Evolutionary conservation across 2,113 vertebrate genomes (phyloP).

Genomic region (Pelusios castaneus): DNA sequence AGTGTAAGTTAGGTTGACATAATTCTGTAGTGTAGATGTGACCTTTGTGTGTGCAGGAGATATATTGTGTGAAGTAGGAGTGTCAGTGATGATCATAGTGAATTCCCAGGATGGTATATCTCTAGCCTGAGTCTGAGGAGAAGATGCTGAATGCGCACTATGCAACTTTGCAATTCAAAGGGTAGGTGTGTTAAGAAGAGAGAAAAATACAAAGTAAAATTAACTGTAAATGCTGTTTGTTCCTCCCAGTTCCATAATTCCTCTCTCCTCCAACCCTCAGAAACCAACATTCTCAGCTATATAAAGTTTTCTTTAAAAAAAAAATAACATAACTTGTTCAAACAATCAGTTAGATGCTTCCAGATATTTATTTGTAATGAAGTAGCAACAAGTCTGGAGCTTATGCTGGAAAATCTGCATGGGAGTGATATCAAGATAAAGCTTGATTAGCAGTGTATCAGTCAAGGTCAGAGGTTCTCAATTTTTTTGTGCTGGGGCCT

Average conservation of each 20-base stretch:
- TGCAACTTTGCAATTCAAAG: neutral
- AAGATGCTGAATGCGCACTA: accelerated
- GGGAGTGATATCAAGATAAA: neutral
- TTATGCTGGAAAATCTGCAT: neutral
- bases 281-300: neutral
- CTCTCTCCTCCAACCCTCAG: neutral
- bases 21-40: no score
- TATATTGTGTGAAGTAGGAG: no score
- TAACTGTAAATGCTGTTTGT: neutral
- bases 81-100: neutral
- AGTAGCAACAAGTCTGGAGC: accelerated
- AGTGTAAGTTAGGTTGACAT: no score
- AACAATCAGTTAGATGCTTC: neutral
- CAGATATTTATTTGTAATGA: neutral
- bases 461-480: no score
- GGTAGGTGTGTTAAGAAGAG: no score
- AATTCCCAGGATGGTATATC: neutral
- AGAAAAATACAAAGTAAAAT: neutral
- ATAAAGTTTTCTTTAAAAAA: neutral
- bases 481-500: no score
- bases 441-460: neutral
- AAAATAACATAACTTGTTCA: neutral
- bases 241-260: neutral
- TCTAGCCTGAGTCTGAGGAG: neutral
- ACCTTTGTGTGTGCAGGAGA: no score